Conservation (phyloP, 2,113 vertebrate genomes). For the Pelecanoides urinatrix region DNA sequence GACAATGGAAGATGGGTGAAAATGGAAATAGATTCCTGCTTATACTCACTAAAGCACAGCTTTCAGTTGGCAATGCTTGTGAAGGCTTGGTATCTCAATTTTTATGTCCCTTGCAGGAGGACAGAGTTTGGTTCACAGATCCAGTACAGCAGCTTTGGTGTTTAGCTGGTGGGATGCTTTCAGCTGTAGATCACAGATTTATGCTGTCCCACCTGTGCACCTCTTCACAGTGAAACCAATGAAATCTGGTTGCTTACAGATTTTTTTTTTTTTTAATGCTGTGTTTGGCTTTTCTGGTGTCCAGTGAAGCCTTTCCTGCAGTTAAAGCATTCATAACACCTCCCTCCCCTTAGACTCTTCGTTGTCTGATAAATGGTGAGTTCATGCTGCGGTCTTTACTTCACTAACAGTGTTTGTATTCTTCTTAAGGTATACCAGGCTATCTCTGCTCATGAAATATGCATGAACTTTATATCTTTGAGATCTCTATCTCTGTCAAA, state of each 20-base stretch:
- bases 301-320: neutral
- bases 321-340: neutral
- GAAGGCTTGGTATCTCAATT: neutral
- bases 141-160: neutral
- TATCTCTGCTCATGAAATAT: neutral
- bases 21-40: neutral
- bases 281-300: neutral
- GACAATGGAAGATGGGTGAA: neutral
- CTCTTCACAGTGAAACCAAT: neutral
- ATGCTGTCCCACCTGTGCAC: neutral
- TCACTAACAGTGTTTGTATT: neutral
- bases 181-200: neutral
- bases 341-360: neutral
- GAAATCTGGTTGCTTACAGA: neutral
- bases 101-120: neutral
- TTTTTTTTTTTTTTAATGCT: neutral
- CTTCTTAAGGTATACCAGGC: neutral
- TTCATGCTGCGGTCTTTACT: neutral
- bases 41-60: neutral
- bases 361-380: neutral
- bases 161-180: neutral
- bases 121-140: neutral
- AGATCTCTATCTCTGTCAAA: neutral
- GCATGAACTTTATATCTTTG: neutral
- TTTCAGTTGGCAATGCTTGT: neutral